Evolutionary conservation across 2,113 vertebrate genomes (phyloP).

Genomic region (Trachemys scripta): DNA sequence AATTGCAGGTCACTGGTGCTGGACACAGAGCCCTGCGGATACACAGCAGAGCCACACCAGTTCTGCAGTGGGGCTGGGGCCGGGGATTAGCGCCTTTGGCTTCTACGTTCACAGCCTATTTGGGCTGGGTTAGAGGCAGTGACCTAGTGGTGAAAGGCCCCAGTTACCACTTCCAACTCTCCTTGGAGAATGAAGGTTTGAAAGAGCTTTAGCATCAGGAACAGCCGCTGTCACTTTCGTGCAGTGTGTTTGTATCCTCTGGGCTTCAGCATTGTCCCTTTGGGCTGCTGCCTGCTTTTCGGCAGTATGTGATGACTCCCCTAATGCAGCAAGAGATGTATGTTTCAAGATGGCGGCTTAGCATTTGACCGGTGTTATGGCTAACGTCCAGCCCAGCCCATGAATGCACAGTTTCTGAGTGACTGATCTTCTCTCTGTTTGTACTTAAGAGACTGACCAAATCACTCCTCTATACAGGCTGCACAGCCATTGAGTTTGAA

Average conservation of each 20-base stretch:
- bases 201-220: background rate
- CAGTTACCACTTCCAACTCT: background rate
- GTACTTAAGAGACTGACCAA: background rate
- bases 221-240: background rate
- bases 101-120: background rate
- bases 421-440: background rate
- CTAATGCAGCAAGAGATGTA: background rate
- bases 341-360: background rate
- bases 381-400: fast-evolving
- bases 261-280: background rate
- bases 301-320: background rate
- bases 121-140: background rate
- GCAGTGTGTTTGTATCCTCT: background rate
- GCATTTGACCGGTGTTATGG: background rate
- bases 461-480: background rate
- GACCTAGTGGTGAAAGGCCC: background rate
- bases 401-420: background rate
- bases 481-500: background rate
- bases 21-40: background rate
- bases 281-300: background rate
- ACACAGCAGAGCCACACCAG: background rate
- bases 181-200: background rate
- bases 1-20: background rate
- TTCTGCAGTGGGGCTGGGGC: background rate
- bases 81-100: background rate